phyloP scores from a whole-genome alignment of 2,113 vertebrate genomes.

The Podocnemis expansa region DNA sequence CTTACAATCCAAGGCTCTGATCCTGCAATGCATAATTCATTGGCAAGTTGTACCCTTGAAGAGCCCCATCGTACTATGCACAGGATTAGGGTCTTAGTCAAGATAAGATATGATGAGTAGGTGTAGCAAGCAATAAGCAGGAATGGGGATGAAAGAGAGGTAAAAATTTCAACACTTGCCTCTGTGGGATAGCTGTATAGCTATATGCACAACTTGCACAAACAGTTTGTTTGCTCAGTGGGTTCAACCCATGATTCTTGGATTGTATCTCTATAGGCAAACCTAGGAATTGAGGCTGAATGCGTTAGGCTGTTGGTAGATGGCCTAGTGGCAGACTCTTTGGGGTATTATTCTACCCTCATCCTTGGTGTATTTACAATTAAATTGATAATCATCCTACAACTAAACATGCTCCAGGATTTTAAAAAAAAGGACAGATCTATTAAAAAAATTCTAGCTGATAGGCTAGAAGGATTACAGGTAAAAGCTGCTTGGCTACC shows the following conservation, averaged over 20 bases:
- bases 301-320: neutral
- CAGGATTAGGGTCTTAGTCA: neutral
- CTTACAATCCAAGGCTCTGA: neutral
- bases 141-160: neutral
- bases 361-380: neutral
- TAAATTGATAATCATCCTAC: neutral
- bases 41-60: neutral
- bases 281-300: neutral
- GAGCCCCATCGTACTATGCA: neutral
- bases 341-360: neutral
- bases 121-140: neutral
- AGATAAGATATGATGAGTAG: neutral
- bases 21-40: neutral
- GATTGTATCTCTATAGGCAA: neutral
- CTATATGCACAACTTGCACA: neutral
- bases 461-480: neutral
- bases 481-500: neutral
- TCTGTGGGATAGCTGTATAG: neutral
- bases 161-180: neutral
- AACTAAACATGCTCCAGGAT: neutral
- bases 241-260: neutral
- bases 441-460: neutral
- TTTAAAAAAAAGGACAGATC: neutral
- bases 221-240: neutral
- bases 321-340: neutral